Evolutionary conservation across 2,113 vertebrate species (phyloP), one percentile per base, ranked within the genome.

Genomic region (Pangasianodon gigas): DNA sequence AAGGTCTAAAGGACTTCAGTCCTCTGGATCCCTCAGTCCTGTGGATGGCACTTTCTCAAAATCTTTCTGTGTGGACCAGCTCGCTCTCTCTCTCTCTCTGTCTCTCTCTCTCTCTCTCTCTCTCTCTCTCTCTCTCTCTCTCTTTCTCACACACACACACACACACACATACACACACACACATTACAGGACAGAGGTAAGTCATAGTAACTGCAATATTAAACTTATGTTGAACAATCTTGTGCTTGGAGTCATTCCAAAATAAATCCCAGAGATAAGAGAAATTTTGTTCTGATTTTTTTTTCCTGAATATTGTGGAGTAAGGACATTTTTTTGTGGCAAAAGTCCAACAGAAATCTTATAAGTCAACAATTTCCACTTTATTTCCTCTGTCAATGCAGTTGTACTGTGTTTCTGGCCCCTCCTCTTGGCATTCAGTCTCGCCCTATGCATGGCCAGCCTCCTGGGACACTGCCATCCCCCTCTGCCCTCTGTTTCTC

Each of bases 401-500:
- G 93, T 95, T 95, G 93, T 95, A 95, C 95, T 96, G 94, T 94
- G 93, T 96, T 96, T 96, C 96, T 95, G 95, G 95, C 95, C 94
- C 95, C 93, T 93, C 87, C 91, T 94, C 92, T 89, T 90, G 85
- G 88, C 83, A 90, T 92, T 89, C 93, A 90, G 89, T 92, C 62
- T 89, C 85, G 90, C 93, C 93, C 92, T 91, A 89, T 95, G 95
- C 95, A 95, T 95, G 95, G 88, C 65, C 88, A 71, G 88, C 90
- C 88, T 87, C 46, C 79, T 91, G 85, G 86, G 85, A 82, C 88
- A 90, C 81, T 87, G 86, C 90, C 89, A 83, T 92, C 81, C 84
- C 88, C 90, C 82, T 58, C 77, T 60, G 41, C 80, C 89, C 84
- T 85, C 89, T 80, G 65, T 87, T 79, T 89, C 88, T 92, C 90